Evolutionary conservation across 2,797 vertebrate genomes (phyloP), one percentile per base, ranked within the genome.

Genomic region (Sebastes minor): DNA sequence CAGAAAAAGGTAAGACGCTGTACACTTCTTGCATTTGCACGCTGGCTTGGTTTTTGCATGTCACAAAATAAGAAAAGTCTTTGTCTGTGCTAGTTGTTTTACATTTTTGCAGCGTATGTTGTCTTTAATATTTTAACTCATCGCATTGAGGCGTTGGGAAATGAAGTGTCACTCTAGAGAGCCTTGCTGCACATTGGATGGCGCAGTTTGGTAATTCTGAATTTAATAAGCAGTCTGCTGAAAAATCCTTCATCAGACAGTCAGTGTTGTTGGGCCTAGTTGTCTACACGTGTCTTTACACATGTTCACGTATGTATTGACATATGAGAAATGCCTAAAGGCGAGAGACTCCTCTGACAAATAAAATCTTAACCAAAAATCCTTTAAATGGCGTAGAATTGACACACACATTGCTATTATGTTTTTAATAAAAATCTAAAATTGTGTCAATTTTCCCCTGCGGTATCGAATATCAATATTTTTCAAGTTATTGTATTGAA

Each of bases 1-100:
- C 98, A 99, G 95, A 99, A 99, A 94, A 99, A 99, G 98, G 98
- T 99, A 96, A 98, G 98, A 74, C 0, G 0, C 71, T 85, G 0
- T 8, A 5, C 3, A 13, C 8, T 30, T 65, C 23, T 77, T 64
- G 1, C 4, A 42, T 78, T 80, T 66, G 22, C 30, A 23, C 0
- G 5, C 56, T 74, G 53, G 27, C 18, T 59, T 62, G 8, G 3
- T 16, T 70, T 71, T 55, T 68, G 27, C 55, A 38, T 52, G 32
- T 60, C 33, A 53, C 3, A 27, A 16, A 46, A 23, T 5, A 1
- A 63, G 23, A 35, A 28, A 9, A 23, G 28, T 30, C 0, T 8
- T 1, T 52, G 18, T 20, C 8, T 9, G 2, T 49, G 38, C 13
- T 42, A 42, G 5, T 42, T 42, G 16, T 18, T 46, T 65, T 57